Evolutionary conservation across 2,888 invertebrate species (phyloP).

Genomic region (Heteromurus nitidus): DNA sequence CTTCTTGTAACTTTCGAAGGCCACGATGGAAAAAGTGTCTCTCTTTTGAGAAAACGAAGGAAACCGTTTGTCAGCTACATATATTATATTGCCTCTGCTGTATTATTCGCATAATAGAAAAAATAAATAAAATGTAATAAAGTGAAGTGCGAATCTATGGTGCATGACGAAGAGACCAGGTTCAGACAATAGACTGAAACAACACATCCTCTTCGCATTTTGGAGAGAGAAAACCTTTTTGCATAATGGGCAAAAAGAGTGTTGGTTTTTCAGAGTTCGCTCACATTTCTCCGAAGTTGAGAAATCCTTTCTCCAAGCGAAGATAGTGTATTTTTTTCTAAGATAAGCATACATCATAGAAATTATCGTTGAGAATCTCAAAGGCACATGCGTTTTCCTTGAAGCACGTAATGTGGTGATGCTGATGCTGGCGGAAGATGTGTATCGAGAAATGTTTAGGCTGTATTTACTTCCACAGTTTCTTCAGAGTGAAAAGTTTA

Average conservation of each 20-base stretch:
- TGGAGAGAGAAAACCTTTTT: constrained; percentile 49
- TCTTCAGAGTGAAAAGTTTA: constrained; percentile 54
- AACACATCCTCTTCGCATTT: constrained; percentile 8
- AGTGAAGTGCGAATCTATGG: constrained; percentile 54
- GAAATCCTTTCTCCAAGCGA: too few relatives aligned
- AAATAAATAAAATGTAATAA: constrained; percentile 56
- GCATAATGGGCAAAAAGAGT: constrained; percentile 54
- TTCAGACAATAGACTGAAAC: constrained; percentile 14
- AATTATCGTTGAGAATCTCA: background rate
- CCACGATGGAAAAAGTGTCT: too few relatives aligned
- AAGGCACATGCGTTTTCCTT: background rate
- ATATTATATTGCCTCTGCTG: background rate
- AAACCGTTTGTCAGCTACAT: background rate
- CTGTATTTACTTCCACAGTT: constrained; percentile 17
- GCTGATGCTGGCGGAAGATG: too few relatives aligned
- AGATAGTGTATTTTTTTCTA: background rate
- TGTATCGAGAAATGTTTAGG: background rate
- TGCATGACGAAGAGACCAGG: constrained; percentile 48
- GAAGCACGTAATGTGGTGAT: background rate
- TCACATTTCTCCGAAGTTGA: too few relatives aligned
- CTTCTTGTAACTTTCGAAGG: too few relatives aligned
- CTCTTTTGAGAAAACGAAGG: background rate
- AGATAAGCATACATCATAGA: background rate
- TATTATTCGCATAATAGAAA: background rate
- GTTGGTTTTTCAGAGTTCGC: background rate